A percentile compares a stretch with the other conserved stretches of the same genome.
Conservation (phyloP, 2,113 vertebrate species). For the Macaca mulatta region DNA sequence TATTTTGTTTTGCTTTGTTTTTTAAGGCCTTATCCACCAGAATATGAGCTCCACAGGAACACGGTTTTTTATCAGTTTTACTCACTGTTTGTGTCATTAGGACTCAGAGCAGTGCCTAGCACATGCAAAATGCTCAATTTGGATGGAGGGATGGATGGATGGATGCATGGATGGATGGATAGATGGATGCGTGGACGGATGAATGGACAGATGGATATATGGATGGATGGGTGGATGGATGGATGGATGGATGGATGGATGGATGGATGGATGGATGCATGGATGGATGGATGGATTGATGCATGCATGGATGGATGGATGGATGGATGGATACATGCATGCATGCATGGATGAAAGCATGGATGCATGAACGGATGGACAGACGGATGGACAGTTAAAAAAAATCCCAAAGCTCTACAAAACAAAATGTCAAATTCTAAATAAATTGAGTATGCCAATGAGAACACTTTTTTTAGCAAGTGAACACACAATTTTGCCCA, state of each 20-base stretch:
- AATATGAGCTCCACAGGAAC: background rate
- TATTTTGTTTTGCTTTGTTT: background rate
- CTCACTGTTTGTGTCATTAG: background rate
- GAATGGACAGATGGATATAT: too few species aligned
- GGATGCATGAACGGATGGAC: too few species aligned
- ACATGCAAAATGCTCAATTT: background rate
- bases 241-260: background rate
- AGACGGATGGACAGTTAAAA: background rate
- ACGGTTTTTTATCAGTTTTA: background rate
- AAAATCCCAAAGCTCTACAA: conserved; percentile 1
- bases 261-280: accelerated
- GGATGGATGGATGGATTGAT: background rate
- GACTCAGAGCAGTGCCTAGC: background rate
- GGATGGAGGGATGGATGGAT: background rate
- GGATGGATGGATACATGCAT: too few species aligned
- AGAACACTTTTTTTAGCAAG: conserved; percentile 13
- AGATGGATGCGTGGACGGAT: too few species aligned
- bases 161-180: background rate
- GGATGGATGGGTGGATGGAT: background rate
- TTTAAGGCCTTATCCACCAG: background rate
- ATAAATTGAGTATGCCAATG: background rate
- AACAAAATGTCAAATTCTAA: conserved; percentile 33
- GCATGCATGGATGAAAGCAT: too few species aligned
- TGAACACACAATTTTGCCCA: background rate
- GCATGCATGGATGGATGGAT: background rate